Percentiles rank a stretch among this genome's conserved stretches.
Conservation (phyloP, 2,113 vertebrate species). For the Taurulus bubalis region DNA sequence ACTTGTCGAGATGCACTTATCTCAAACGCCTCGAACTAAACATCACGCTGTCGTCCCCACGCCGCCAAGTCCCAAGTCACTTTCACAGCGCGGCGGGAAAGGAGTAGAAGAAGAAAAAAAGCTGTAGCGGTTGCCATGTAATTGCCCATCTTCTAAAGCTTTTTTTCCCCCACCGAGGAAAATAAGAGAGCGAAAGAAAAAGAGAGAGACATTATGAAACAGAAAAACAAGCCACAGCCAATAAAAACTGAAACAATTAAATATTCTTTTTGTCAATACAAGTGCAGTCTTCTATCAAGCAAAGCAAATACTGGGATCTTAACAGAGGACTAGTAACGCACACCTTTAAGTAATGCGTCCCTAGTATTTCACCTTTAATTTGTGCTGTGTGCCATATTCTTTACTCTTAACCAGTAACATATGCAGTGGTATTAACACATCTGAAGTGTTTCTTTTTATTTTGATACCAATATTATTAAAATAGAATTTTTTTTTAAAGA, state of each 20-base stretch:
- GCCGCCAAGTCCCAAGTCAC: slow-evolving; percentile 37
- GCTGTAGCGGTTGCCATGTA: slow-evolving; percentile 5
- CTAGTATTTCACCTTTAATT: too few species aligned
- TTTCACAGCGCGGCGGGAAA: slow-evolving; percentile 4
- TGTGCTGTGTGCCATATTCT: too few species aligned
- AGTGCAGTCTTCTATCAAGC: not conserved
- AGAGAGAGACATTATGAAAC: not conserved
- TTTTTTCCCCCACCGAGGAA: slow-evolving; percentile 13
- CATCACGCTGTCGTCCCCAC: slow-evolving; percentile 21
- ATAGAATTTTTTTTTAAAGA: too few species aligned
- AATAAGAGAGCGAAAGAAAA: not conserved
- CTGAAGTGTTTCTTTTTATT: too few species aligned
- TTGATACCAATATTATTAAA: too few species aligned
- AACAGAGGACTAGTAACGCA: not conserved
- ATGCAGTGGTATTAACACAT: too few species aligned
- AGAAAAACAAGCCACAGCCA: not conserved
- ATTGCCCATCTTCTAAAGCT: slow-evolving; percentile 14
- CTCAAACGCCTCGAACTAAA: slow-evolving; percentile 31
- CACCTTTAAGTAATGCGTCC: too few species aligned
- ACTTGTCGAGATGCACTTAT: slow-evolving; percentile 30
- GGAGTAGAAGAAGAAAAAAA: not conserved
- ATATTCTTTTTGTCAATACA: not conserved
- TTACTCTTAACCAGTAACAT: too few species aligned
- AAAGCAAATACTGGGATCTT: not conserved
- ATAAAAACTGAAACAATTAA: not conserved